Conservation (phyloP, 2,888 invertebrate genomes). For the Nebria brevicollis region DNA sequence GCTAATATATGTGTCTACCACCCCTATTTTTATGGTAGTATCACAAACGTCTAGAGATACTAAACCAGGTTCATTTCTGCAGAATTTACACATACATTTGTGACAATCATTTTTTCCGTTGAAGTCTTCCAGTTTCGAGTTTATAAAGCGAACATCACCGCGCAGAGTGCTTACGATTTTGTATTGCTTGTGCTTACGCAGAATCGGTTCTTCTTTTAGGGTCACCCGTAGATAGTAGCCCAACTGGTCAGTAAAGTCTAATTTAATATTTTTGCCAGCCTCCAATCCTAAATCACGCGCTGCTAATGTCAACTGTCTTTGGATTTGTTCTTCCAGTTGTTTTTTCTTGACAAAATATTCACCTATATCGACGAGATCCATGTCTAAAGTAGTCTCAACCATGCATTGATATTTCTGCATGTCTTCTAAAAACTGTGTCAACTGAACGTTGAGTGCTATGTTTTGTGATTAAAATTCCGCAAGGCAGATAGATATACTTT, state of each 20-base stretch:
- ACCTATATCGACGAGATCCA: conserved; percentile 84
- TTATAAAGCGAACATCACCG: conserved; percentile 88
- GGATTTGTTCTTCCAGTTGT: conserved; percentile 79
- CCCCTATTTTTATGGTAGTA: no score
- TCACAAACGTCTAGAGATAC: no score
- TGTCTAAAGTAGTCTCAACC: conserved; percentile 89
- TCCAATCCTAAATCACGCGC: conserved; percentile 84
- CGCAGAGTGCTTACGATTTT: conserved; percentile 86
- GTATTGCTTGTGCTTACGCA: conserved; percentile 83
- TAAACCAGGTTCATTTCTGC: no score
- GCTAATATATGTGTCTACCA: no score
- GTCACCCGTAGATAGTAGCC: conserved; percentile 82
- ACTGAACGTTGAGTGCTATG: conserved; percentile 76
- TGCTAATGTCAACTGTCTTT: conserved; percentile 71
- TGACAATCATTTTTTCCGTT: conserved; percentile 67
- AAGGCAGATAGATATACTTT: conserved; percentile 77
- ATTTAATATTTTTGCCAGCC: conserved; percentile 81
- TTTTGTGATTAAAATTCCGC: conserved; percentile 68
- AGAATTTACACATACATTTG: no score
- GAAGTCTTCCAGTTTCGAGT: conserved; percentile 72
- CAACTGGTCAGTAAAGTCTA: conserved; percentile 83
- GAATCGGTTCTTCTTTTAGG: conserved; percentile 82
- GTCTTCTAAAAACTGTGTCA: conserved; percentile 73
- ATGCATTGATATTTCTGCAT: conserved; percentile 85
- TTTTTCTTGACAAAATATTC: conserved; percentile 82